Evolutionary conservation across 2,113 vertebrate species (phyloP).

Genomic region (Montifringilla adamsi): DNA sequence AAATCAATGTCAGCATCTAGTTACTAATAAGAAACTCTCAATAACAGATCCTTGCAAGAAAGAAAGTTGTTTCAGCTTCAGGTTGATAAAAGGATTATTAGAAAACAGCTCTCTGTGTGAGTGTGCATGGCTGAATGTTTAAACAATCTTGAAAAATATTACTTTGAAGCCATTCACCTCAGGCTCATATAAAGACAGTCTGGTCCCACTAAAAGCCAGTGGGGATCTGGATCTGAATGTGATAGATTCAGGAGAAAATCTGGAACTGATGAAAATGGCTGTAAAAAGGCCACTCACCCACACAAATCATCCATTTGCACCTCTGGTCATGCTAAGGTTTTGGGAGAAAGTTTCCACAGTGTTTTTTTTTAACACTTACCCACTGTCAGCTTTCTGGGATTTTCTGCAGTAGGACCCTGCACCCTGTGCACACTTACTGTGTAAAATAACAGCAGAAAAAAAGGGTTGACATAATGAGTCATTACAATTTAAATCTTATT

Average conservation of each 20-base stretch:
- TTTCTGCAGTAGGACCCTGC: neutral
- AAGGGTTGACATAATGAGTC: slow-evolving; percentile 15
- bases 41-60: slow-evolving; percentile 8
- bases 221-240: neutral
- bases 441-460: neutral
- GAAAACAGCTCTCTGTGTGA: neutral
- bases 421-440: neutral
- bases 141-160: neutral
- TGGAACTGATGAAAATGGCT: neutral
- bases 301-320: neutral
- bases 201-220: neutral
- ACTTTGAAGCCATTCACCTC: neutral
- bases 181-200: neutral
- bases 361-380: neutral
- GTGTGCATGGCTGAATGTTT: neutral
- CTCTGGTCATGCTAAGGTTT: neutral
- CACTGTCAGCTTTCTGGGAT: neutral
- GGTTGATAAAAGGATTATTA: slow-evolving; percentile 48
- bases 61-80: slow-evolving; percentile 28
- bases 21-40: slow-evolving; percentile 36
- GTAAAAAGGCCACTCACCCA: neutral
- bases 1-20: slow-evolving; percentile 43
- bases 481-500: slow-evolving; percentile 57
- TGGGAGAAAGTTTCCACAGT: neutral
- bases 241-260: neutral